These are phyloP conservation scores for Antheraea pernyi DNA, from an alignment of 1,140 invertebrate species.

Conservation along the genomic window DNA sequence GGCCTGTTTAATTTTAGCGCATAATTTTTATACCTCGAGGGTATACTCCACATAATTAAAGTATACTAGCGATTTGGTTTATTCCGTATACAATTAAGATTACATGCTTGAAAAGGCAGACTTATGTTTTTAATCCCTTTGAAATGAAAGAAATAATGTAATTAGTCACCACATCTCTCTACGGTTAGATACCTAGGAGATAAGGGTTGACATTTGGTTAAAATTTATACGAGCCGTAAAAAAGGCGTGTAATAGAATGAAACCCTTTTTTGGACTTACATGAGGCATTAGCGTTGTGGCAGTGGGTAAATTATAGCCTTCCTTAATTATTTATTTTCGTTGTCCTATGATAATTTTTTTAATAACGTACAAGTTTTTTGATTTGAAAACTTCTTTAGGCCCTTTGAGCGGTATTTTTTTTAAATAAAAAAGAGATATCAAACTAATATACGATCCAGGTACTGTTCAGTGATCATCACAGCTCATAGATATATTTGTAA, in stretches of 20 bases:
- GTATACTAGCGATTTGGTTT: too few relatives aligned
- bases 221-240: conserved; percentile 50
- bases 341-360: neutral
- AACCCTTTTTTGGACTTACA: conserved; percentile 12
- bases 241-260: conserved; percentile 22
- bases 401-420: too few relatives aligned
- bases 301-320: conserved; percentile 16
- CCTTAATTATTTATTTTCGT: conserved; percentile 13
- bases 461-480: too few relatives aligned
- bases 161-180: neutral
- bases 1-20: too few relatives aligned
- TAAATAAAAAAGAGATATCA: too few relatives aligned
- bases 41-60: too few relatives aligned
- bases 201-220: conserved; percentile 48
- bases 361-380: neutral
- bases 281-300: conserved; percentile 18
- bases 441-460: too few relatives aligned
- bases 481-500: too few relatives aligned
- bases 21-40: too few relatives aligned
- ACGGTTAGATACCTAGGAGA: conserved; percentile 20
- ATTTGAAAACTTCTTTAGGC: too few relatives aligned
- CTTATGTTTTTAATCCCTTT: neutral
- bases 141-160: conserved; percentile 3
- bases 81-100: neutral
- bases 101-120: neutral